Evolutionary conservation across 2,888 invertebrate species (phyloP).

Genomic region (Philonicus albiceps): DNA sequence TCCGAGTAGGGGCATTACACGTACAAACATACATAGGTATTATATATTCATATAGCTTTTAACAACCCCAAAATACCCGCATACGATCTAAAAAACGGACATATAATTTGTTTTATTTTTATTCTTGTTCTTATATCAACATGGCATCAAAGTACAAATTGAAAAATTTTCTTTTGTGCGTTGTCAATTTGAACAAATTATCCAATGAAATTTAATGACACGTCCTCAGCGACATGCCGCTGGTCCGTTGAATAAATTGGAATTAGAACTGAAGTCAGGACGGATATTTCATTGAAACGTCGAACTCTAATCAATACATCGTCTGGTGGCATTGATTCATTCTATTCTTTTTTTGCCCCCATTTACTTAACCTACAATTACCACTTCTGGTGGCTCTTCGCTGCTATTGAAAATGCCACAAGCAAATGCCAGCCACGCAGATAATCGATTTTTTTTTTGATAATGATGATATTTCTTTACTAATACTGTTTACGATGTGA

Average conservation of each 20-base stretch:
- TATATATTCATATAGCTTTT: too few relatives aligned
- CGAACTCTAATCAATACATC: neutral
- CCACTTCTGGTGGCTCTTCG: neutral
- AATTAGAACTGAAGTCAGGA: neutral
- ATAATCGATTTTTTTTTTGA: neutral
- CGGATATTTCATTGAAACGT: neutral
- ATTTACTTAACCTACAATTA: neutral
- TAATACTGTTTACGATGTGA: neutral
- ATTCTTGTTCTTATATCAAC: neutral
- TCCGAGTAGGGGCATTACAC: neutral
- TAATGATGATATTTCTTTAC: neutral
- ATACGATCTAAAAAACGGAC: neutral
- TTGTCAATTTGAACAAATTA: neutral
- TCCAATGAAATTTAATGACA: neutral
- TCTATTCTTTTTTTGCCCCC: neutral
- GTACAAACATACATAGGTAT: too few relatives aligned
- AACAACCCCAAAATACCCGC: neutral
- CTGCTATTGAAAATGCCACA: neutral
- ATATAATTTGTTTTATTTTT: neutral
- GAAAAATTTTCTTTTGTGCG: neutral
- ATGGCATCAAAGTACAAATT: neutral
- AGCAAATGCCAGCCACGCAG: neutral
- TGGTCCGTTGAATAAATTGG: neutral
- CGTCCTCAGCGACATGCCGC: neutral
- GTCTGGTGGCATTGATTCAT: neutral